These are phyloP conservation scores for Manis javanica DNA, from an alignment of 2,797 vertebrate species.

Conservation along the genomic window DNA sequence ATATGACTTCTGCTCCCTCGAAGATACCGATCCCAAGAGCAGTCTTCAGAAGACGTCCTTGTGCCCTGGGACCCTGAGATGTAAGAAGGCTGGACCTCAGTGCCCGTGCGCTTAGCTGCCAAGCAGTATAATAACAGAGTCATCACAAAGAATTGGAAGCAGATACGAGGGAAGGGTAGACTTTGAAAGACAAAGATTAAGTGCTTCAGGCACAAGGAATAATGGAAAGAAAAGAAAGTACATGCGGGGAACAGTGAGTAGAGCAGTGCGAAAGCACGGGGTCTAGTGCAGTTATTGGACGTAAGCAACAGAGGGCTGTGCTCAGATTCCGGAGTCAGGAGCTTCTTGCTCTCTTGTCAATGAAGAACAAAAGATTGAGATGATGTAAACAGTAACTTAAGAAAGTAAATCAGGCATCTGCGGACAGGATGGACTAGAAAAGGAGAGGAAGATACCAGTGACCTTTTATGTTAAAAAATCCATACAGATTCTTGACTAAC, in stretches of 20 bases:
- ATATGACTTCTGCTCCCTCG: not conserved
- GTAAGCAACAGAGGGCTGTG: not conserved
- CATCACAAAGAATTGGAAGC: not conserved
- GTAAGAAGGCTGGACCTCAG: not conserved
- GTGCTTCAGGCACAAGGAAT: not conserved
- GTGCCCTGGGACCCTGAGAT: not conserved
- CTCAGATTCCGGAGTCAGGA: not conserved
- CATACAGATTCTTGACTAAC: not conserved
- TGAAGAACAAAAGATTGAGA: not conserved
- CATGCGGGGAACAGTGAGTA: not conserved
- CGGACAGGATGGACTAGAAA: not conserved
- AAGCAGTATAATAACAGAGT: not conserved
- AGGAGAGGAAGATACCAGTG: not conserved
- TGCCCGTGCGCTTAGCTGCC: not conserved
- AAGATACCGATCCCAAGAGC: not conserved
- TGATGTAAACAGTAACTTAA: not conserved
- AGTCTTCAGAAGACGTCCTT: not conserved
- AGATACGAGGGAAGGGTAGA: not conserved
- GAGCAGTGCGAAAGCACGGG: not conserved
- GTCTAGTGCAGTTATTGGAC: not conserved
- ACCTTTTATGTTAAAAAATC: not conserved
- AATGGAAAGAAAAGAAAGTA: not conserved
- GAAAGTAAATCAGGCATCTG: not conserved
- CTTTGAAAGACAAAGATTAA: not conserved
- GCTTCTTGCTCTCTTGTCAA: not conserved